Base-by-base conservation (phyloP, 1,140 invertebrate species). In the Anastrepha ludens region DNA sequence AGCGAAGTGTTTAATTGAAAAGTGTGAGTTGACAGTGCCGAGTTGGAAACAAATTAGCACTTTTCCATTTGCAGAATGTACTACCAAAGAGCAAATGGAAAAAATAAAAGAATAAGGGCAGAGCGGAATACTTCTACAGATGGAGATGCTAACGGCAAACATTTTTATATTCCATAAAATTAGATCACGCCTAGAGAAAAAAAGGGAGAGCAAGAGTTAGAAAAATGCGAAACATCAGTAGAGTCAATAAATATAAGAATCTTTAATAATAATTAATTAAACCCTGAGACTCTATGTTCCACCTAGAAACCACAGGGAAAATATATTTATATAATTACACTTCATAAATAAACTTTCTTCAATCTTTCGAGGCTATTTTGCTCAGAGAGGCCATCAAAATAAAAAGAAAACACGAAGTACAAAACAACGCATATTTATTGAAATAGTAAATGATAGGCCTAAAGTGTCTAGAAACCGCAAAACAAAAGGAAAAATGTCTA, bases 1-100 rank as follows among this genome's bases (percentile, higher is more conserved):
- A 29, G 50, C 6, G 50, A 55, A 55, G 64, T 20, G 29, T 67
- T 67, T 67, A 67, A 67, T 67, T 74, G 67, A 74, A 74, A 74
- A 74, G 13, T 15, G 41, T 74, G 41, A 74, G 13, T 3, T 44
- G 41, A 5, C 39, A 44, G 15, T 47, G 67, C 39, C 7, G 41
- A 39, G 39, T 13, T 29, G 39, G 20, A 67, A 67, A 13, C 50
- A 11, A 11, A 3, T 55, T 8, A 2, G 50, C 50, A 29, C 29
- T 29, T 29, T 29, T 29, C 29, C 29, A 29, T 29, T 29, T 0
- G 29, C 29, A 29, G 29, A 29, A 29, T 29, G 29, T 29, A 29
- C 62, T 20, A 64, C 20, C 7, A 64, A 64, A 20, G 7, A 20
- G 20, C 62, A 20, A 39, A 41, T 3, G 64, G 39, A 39, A 65